Evolutionary conservation across 2,797 vertebrate species (phyloP).

Genomic region (Microchirus variegatus): DNA sequence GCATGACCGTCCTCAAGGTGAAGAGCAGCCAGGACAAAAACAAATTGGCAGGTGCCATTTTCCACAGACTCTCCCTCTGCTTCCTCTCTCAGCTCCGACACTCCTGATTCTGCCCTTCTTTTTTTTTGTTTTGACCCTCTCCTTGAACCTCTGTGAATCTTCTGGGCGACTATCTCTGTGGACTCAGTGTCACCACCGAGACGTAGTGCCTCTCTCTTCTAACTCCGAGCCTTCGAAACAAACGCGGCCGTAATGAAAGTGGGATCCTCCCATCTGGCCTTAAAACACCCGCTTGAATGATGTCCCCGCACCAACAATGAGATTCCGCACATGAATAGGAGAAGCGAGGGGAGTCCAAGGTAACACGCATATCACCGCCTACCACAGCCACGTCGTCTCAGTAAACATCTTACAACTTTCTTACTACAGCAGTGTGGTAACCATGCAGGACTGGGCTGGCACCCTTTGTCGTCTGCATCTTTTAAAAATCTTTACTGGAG

Average conservation of each 20-base stretch:
- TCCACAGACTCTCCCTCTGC: constrained; percentile 42
- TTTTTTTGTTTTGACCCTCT: constrained; percentile 45
- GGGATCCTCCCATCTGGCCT: constrained; percentile 72
- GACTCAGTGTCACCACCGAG: constrained; percentile 65
- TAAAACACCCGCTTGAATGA: constrained; percentile 82
- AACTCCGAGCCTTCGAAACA: constrained; percentile 60
- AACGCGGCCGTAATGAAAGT: constrained; percentile 75
- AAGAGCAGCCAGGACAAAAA: constrained; percentile 69
- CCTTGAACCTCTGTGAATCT: constrained; percentile 56
- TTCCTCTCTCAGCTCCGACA: constrained; percentile 31
- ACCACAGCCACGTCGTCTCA: constrained; percentile 58
- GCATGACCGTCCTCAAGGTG: constrained; percentile 53
- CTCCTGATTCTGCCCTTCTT: constrained; percentile 32
- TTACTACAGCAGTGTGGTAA: constrained; percentile 65
- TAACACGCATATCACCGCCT: constrained; percentile 70
- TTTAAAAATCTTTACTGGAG: constrained; percentile 80
- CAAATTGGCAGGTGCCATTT: constrained; percentile 72
- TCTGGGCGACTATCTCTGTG: constrained; percentile 17
- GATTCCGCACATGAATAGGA: constrained; percentile 81
- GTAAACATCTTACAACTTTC: constrained; percentile 75
- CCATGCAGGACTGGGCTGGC: constrained; percentile 59
- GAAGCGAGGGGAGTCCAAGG: constrained; percentile 74
- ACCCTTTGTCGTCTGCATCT: constrained; percentile 68
- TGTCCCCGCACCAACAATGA: constrained; percentile 78
- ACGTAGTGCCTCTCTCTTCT: constrained; percentile 51